Base-by-base conservation (phyloP, 1,140 invertebrate genomes). In the Euura saliciscinereae region DNA sequence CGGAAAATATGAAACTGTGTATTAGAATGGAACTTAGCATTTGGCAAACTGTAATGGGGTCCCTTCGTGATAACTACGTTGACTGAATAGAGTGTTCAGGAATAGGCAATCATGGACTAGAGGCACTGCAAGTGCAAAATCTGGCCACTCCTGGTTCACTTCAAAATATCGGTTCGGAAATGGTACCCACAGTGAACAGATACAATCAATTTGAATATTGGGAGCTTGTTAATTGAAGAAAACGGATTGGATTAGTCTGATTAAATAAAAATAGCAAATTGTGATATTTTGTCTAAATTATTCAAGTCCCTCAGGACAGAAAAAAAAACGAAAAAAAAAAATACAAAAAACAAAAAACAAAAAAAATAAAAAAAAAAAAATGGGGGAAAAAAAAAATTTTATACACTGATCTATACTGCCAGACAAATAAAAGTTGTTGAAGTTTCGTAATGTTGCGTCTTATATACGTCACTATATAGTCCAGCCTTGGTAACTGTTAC, bases 271-370 rank as follows among this genome's bases (percentile, higher is more conserved):
- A 79, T 74, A 80, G 80, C 77, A 77, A 84, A 83, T 84, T 86
- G 84, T 86, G 83, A 85, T 85, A 84, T 84, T 81, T 79, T 82
- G 75, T 82, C 78, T 79, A 80, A 84, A 84, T 80, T 79, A 82
- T 82, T 80, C 78, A 79, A 77, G 80, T 81, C 77, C 77, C 76
- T 77, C 69, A 78, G 77, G 77, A 75, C 71, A 65, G 64, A 64
- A 65, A 43, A 64, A 43, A 65, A 64, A 66, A 71, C 8, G 66
- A 71, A 66, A 66, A 65, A 45, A 11, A 11, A 28, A 42, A 45
- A n/a, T 59, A 59, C 11, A 44, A 28, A 65, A 71, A 13, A 28
- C 10, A 42, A 59, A 8, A 28, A 28, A 51, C 44, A 42, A 6
- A 69, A n/a, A 3, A 45, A 8, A 45, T 7, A 68, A 13, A 44